Conservation (phyloP, 1,140 invertebrate species). For the Chelonus insularis region DNA sequence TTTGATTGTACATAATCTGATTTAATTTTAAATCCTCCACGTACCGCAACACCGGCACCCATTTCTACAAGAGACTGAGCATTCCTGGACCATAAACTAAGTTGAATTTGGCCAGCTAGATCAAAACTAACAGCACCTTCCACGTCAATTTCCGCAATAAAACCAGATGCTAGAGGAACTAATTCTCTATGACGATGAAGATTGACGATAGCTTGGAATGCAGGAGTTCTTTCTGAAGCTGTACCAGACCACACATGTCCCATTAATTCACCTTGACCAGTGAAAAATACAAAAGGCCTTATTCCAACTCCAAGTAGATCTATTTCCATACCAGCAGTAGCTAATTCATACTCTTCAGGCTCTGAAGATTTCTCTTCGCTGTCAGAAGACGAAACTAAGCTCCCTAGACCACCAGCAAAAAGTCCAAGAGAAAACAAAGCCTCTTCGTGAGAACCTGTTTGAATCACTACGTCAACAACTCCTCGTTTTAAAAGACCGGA, state of each 20-base stretch:
- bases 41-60: slow-evolving; percentile 72
- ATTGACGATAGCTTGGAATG: slow-evolving; percentile 75
- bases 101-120: slow-evolving; percentile 78
- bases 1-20: slow-evolving; percentile 71
- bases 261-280: slow-evolving; percentile 83
- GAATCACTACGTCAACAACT: slow-evolving; percentile 71
- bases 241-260: slow-evolving; percentile 86
- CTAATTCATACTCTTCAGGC: slow-evolving; percentile 60
- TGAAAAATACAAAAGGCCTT: slow-evolving; percentile 84
- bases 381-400: slow-evolving; percentile 65
- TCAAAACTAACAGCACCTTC: slow-evolving; percentile 80
- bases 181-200: slow-evolving; percentile 75
- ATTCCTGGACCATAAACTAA: slow-evolving; percentile 87
- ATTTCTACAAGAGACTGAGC: slow-evolving; percentile 79
- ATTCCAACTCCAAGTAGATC: slow-evolving; percentile 76
- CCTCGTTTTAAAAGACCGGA: slow-evolving; percentile 76
- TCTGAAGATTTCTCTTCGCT: slow-evolving; percentile 45
- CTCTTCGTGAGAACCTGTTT: slow-evolving; percentile 59
- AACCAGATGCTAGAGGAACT: slow-evolving; percentile 74
- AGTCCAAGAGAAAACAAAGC: slow-evolving; percentile 70
- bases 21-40: slow-evolving; percentile 69
- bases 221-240: slow-evolving; percentile 79
- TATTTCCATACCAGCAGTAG: slow-evolving; percentile 85
- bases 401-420: slow-evolving; percentile 77
- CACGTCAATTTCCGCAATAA: slow-evolving; percentile 71